Conservation (phyloP, 2,888 invertebrate species). For the Pammene aurita region DNA sequence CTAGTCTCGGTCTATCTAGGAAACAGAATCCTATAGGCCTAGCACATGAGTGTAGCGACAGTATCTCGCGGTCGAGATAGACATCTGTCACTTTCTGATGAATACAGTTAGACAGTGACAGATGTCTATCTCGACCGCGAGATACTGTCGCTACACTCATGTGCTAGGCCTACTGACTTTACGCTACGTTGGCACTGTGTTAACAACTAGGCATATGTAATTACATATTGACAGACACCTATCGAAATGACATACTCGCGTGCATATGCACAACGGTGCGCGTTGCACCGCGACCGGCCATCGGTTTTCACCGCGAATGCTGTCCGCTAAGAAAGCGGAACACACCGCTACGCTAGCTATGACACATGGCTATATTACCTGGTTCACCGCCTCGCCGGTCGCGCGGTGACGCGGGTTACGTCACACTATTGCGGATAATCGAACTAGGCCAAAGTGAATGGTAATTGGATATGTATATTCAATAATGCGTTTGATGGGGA, state of each 20-base stretch:
- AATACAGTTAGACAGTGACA: no score
- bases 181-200: no score
- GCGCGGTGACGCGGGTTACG: slow-evolving; percentile 18
- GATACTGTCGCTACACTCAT: no score
- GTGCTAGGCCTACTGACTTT: no score
- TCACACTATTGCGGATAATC: slow-evolving; percentile 29
- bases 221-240: background rate
- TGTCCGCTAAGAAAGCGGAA: slow-evolving; percentile 37
- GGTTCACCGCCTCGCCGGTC: background rate
- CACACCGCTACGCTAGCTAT: slow-evolving; percentile 20
- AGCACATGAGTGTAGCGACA: no score
- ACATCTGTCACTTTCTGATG: no score
- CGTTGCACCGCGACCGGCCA: slow-evolving; percentile 5
- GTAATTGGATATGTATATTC: slow-evolving; percentile 19
- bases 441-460: slow-evolving; percentile 37
- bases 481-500: slow-evolving; percentile 15
- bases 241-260: background rate
- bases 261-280: background rate
- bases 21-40: no score
- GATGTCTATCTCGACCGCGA: no score
- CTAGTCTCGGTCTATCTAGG: no score
- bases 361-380: slow-evolving; percentile 19
- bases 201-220: background rate
- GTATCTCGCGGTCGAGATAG: no score
- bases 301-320: slow-evolving; percentile 24